phyloP scores from a whole-genome alignment of 2,113 vertebrate genomes.

The Dendrocopos noguchii region DNA sequence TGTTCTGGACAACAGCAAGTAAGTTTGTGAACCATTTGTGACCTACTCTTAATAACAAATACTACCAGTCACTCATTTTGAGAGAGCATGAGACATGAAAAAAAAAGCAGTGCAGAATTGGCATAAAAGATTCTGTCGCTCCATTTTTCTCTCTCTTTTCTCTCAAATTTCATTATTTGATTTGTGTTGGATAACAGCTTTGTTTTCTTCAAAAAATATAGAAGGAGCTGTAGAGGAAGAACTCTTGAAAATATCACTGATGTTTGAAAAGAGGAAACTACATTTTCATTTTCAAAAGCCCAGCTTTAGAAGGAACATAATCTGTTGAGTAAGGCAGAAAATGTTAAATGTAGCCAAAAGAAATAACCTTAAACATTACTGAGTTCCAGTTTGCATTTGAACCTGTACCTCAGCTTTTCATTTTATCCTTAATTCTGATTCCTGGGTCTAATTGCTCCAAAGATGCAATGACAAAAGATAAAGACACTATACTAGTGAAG shows the following conservation, averaged over 20 bases:
- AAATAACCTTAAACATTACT: conserved; percentile 26
- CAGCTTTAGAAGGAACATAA: neutral
- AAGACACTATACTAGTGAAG: neutral
- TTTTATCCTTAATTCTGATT: conserved; percentile 25
- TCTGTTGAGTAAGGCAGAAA: conserved; percentile 14
- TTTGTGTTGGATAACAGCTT: neutral
- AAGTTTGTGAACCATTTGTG: neutral
- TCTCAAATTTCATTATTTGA: neutral
- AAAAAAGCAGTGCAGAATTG: neutral
- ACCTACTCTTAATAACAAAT: neutral
- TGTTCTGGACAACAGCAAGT: neutral
- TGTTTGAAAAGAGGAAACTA: conserved; percentile 20
- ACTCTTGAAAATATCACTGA: conserved; percentile 33
- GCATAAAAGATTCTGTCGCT: neutral
- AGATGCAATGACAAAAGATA: conserved; percentile 4
- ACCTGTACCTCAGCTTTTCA: conserved; percentile 24
- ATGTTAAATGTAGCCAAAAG: conserved; percentile 47
- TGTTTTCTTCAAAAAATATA: conserved; percentile 22
- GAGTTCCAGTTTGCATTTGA: conserved; percentile 14
- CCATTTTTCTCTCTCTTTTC: neutral
- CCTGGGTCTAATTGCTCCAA: conserved; percentile 29
- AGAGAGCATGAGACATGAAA: neutral
- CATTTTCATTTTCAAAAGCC: conserved; percentile 48
- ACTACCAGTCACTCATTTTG: neutral
- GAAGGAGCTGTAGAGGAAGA: neutral